Evolutionary conservation across 2,888 invertebrate genomes (phyloP), one percentile per base, ranked within the genome.

Genomic region (Matsumyia berberina): DNA sequence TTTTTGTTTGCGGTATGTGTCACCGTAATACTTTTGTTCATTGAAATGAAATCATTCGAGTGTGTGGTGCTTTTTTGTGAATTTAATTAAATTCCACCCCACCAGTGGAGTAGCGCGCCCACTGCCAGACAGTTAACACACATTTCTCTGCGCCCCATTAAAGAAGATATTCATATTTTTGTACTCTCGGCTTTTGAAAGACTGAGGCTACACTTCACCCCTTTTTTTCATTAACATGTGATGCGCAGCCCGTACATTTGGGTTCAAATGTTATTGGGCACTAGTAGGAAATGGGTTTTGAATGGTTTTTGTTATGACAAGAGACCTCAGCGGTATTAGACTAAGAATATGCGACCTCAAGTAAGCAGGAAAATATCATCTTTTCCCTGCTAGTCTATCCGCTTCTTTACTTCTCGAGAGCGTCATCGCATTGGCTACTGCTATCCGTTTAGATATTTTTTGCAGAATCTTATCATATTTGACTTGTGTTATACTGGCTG

Each of bases 1-100:
- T 44, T 35, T 33, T 8, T 62, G 9, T 33, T 62, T 9, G 37
- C 37, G 4, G 60, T 31, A 60, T 60, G 31, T 44, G 57, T 37
- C 57, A 39, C n/a, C 57, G 37, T 51, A 17, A 24, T n/a, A 51
- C 51, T 66, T 51, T 37, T 66, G 51, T 51, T 66, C 66, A 66
- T 66, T 66, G 66, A 66, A 66, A 66, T 66, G 51, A 66, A 66
- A 66, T 66, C 66, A 66, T 66, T 51, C 64, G 64, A 64, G 64
- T 64, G 49, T 64, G 42, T 39, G 67, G 67, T 55, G 55, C 19
- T 55, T 69, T 69, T 55, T 67, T 67, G 67, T 53, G 67, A 42
- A 67, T 67, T 67, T 67, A 67, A 67, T 67, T 67, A 67, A 67
- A 53, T 67, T 67, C 53, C 67, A 67, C 31, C 66, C 37, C n/a